These are phyloP conservation scores for Liodrosophila aerea DNA, from an alignment of 2,888 invertebrate species.

Conservation along the genomic window DNA sequence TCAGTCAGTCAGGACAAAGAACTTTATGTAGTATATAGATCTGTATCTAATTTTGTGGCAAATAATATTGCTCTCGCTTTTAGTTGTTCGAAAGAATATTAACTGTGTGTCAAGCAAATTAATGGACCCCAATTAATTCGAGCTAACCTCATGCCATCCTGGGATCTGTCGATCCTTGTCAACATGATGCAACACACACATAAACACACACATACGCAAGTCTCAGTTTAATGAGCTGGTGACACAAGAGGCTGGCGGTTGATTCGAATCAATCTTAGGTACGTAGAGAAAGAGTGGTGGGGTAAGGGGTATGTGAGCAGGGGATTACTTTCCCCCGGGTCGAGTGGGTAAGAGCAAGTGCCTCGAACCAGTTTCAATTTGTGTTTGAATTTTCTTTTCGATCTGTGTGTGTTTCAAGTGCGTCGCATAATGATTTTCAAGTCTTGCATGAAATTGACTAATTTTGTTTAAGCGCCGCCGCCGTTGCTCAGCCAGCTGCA, in stretches of 20 bases:
- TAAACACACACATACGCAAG: conserved; percentile 31
- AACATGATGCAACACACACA: no score
- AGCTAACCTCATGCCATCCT: conserved; percentile 8
- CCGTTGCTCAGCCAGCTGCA: conserved; percentile 9
- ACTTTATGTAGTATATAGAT: no score
- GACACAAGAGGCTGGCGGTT: conserved; percentile 58
- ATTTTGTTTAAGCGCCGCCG: conserved; percentile 58
- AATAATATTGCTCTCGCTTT: no score
- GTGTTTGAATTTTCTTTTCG: not conserved
- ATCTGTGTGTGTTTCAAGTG: conserved; percentile 39
- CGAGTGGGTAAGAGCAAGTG: conserved; percentile 23
- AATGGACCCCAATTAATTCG: conserved; percentile 59
- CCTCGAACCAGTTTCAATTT: conserved; percentile 61
- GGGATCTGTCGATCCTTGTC: conserved; percentile 33
- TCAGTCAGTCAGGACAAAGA: no score
- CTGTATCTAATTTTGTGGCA: no score
- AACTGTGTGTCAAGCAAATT: conserved; percentile 12
- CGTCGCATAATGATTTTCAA: conserved; percentile 40
- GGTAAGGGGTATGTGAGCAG: conserved; percentile 65
- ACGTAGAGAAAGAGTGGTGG: not conserved
- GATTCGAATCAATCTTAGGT: not conserved
- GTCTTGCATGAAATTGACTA: conserved; percentile 77
- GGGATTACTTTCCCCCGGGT: conserved; percentile 48
- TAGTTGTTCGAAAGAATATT: no score
- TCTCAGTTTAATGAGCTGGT: conserved; percentile 57